Base-by-base conservation (phyloP, 2,113 vertebrate genomes). In the Edolisoma coerulescens region DNA sequence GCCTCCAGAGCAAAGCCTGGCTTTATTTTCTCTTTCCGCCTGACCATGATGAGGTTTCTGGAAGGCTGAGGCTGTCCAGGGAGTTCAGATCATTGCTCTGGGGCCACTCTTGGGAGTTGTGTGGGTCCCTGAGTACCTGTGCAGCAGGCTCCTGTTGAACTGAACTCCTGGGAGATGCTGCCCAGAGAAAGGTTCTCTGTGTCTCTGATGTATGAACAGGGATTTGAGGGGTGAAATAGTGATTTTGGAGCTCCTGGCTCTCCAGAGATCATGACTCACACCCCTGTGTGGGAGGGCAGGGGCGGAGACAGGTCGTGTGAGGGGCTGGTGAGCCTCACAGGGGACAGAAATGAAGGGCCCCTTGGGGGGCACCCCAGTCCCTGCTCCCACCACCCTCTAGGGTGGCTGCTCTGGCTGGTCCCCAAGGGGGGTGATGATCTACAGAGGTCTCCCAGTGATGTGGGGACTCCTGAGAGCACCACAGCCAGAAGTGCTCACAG, bases 41-140 rank as follows among this genome's bases (percentile, higher is more conserved):
- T 64, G 5, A 16, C 15, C 35, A 0, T 0, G 1, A 1, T 3
- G 39, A 17, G 24, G 5, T 5, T 44, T 76, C 23, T 17, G 20
- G 32, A 68, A 41, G 61, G 47, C 47, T 79, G 30, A 30, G 53
- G 16, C 23, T 49, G 15, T 33, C 42, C 13, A 19, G 1, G 30
- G 26, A 52, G 32, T 68, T 39, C 5, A 32, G 22, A 14, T 41
- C 6, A 0, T 32, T 60, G 61, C 44, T 42, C 20, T 65, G 35
- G 30, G 50, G 20, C 21, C 10, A 9, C 17, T 44, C 35, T 4
- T 17, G 21, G 67, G 52, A 13, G 15, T 19, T 54, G 6, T 41
- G 37, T 56, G 17, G 33, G 37, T 59, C 39, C 33, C 45, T 39
- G 50, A 49, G 54, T 41, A 15, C 14, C 33, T 33, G 10, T 10